These are phyloP conservation scores for Hyperoplus immaculatus DNA, from an alignment of 2,797 vertebrate species.

Conservation along the genomic window DNA sequence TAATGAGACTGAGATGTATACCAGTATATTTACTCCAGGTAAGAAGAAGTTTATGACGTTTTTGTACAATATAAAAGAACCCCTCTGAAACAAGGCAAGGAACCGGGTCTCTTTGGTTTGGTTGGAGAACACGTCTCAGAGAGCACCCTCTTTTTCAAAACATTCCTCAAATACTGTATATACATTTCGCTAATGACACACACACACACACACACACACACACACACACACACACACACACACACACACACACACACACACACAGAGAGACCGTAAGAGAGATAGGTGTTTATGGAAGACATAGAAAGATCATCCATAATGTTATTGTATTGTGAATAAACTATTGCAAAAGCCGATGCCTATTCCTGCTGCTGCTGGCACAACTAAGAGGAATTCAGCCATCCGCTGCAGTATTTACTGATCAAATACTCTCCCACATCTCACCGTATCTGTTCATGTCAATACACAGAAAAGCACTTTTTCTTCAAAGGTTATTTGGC, in stretches of 20 bases:
- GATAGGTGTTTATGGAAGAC: conserved; percentile 17
- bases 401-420: conserved; percentile 54
- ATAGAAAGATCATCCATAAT: conserved; percentile 3
- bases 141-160: conserved; percentile 55
- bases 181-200: conserved; percentile 20
- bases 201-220: conserved; percentile 40
- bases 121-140: conserved; percentile 51
- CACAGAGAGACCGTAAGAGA: conserved; percentile 10
- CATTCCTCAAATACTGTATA: conserved; percentile 79
- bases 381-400: conserved; percentile 47
- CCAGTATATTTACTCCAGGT: background rate
- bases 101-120: conserved; percentile 6
- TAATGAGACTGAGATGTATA: background rate
- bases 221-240: conserved; percentile 24
- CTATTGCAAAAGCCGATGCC: conserved; percentile 9
- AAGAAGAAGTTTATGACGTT: background rate
- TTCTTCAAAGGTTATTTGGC: conserved; percentile 11
- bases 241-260: conserved; percentile 37
- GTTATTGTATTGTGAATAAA: conserved; percentile 29
- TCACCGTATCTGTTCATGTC: conserved; percentile 42
- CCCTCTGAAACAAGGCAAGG: background rate
- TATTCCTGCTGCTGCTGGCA: conserved; percentile 15
- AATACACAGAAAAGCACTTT: conserved; percentile 17
- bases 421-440: conserved; percentile 48
- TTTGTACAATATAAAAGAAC: background rate